These are phyloP conservation scores for Meriones unguiculatus DNA, from an alignment of 2,113 vertebrate genomes.

Conservation along the genomic window DNA sequence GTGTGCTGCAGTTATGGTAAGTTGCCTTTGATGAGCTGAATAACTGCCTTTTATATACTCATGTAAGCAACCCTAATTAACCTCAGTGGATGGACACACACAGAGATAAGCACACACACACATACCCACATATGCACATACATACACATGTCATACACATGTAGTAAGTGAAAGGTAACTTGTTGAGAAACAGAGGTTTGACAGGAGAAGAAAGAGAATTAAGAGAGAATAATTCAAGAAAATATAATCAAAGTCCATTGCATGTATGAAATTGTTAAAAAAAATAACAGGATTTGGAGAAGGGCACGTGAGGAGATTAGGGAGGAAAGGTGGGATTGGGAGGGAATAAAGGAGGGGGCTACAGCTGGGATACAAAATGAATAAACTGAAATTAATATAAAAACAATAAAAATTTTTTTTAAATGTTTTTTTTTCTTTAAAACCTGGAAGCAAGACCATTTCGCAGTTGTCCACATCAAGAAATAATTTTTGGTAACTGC, in stretches of 20 bases:
- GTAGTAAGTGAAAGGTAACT: background rate
- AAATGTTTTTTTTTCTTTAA: conserved; percentile 2
- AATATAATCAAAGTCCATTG: background rate
- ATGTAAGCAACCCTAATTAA: background rate
- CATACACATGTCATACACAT: background rate
- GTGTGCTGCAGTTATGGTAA: background rate
- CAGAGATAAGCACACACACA: background rate
- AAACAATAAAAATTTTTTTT: background rate
- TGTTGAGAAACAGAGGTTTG: background rate
- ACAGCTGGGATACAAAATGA: too few relatives aligned
- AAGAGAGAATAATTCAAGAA: background rate
- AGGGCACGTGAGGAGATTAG: too few relatives aligned
- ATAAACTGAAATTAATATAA: too few relatives aligned
- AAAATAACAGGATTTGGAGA: too few relatives aligned
- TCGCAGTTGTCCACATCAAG: conserved; percentile 32
- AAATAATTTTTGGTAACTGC: conserved; percentile 11
- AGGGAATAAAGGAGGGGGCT: too few relatives aligned
- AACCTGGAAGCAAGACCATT: conserved; percentile 13
- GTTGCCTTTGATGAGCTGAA: background rate
- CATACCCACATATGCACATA: background rate
- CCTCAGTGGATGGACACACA: background rate
- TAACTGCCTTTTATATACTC: background rate
- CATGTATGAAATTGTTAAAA: background rate
- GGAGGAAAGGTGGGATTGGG: too few relatives aligned
- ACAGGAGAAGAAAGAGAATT: background rate